phyloP scores from a whole-genome alignment of 2,888 invertebrate species.

The Thereva unica region DNA sequence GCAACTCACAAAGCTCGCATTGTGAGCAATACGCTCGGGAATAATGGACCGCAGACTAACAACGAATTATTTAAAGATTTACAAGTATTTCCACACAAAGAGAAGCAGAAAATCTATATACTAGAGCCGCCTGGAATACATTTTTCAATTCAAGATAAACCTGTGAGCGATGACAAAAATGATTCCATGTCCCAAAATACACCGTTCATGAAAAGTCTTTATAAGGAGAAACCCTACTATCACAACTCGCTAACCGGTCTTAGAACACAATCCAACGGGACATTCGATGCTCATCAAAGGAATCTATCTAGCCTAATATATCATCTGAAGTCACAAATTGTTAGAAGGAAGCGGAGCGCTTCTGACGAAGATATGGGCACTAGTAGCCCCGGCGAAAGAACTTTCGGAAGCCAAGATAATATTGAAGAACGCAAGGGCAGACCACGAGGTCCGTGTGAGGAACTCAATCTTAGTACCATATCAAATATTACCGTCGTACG shows the following conservation, averaged over 20 bases:
- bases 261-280: background rate
- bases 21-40: slow-evolving; percentile 41
- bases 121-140: background rate
- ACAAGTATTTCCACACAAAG: background rate
- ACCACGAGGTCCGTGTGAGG: slow-evolving; percentile 69
- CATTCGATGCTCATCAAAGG: slow-evolving; percentile 3
- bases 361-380: background rate
- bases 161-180: too few relatives aligned
- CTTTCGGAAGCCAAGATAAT: slow-evolving; percentile 7
- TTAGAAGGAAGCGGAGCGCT: slow-evolving; percentile 47
- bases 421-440: slow-evolving; percentile 44
- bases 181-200: background rate
- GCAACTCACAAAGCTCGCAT: slow-evolving; percentile 48
- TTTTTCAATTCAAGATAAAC: background rate
- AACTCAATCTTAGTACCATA: slow-evolving; percentile 53
- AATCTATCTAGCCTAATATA: slow-evolving; percentile 48
- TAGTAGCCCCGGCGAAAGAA: background rate
- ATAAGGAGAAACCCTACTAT: too few relatives aligned
- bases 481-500: slow-evolving; percentile 69
- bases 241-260: too few relatives aligned
- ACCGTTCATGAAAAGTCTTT: too few relatives aligned
- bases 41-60: slow-evolving; percentile 4
- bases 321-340: slow-evolving; percentile 53
- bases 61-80: background rate
- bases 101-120: background rate